Percentiles rank a stretch among this genome's conserved stretches.
Conservation (phyloP, 2,888 invertebrate genomes). For the Sisyra nigra region DNA sequence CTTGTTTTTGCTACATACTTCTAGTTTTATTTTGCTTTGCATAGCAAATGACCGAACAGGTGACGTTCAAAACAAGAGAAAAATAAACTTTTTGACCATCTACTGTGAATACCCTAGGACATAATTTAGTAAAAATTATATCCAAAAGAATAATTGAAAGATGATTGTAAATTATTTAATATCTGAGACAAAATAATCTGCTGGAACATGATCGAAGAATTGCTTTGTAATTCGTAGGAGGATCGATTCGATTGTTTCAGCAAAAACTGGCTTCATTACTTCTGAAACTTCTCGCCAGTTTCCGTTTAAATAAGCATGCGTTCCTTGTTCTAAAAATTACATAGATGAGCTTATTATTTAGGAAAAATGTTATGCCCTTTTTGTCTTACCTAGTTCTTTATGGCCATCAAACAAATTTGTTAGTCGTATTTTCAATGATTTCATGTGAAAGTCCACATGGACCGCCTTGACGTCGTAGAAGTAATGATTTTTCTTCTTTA, state of each 20-base stretch:
- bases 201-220: constrained; percentile 49
- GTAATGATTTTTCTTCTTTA: constrained; percentile 41
- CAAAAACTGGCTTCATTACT: constrained; percentile 44
- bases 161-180: too few relatives aligned
- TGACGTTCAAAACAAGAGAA: too few relatives aligned
- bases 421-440: constrained; percentile 42
- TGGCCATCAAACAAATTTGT: constrained; percentile 54
- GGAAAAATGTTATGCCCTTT: too few relatives aligned
- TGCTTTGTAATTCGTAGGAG: constrained; percentile 41
- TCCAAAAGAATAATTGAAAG: too few relatives aligned
- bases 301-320: constrained; percentile 49
- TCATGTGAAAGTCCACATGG: constrained; percentile 46
- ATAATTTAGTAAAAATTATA: too few relatives aligned
- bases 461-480: constrained; percentile 53
- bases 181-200: constrained; percentile 35
- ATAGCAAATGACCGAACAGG: too few relatives aligned
- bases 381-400: constrained; percentile 45
- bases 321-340: constrained; percentile 39
- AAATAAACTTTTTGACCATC: too few relatives aligned
- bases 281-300: constrained; percentile 54
- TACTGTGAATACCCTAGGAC: too few relatives aligned
- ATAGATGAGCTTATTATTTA: neutral
- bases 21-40: too few relatives aligned
- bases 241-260: constrained; percentile 50
- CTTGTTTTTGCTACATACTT: too few relatives aligned